Conservation (phyloP, 1,140 invertebrate genomes). For the Laupala kohalensis region DNA sequence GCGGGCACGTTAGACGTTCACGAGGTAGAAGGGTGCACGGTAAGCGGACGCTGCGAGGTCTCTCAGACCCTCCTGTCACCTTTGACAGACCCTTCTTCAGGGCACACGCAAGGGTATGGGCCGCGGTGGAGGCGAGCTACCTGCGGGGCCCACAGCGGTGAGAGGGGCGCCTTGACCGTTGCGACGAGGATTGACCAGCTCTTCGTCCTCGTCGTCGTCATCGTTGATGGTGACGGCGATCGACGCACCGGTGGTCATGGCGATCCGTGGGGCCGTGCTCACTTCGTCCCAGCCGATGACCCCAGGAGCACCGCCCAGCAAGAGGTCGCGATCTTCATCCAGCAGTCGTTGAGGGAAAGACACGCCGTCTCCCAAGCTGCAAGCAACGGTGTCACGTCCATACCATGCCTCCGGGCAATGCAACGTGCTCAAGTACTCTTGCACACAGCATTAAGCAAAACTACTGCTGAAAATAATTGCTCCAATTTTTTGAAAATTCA, state of each 20-base stretch:
- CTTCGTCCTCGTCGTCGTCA: background rate
- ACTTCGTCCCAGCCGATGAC: conserved; percentile 36
- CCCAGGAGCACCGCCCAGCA: conserved; percentile 38
- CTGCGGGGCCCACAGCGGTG: background rate
- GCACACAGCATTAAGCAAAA: too few relatives aligned
- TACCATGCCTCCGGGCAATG: too few relatives aligned
- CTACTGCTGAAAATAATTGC: too few relatives aligned
- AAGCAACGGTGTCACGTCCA: conserved; percentile 18
- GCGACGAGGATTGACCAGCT: background rate
- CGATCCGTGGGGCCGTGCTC: background rate
- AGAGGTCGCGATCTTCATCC: conserved; percentile 68
- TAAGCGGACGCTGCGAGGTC: too few relatives aligned
- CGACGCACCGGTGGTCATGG: background rate
- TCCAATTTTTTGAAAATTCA: too few relatives aligned
- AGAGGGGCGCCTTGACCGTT: background rate
- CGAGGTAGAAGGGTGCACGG: too few relatives aligned
- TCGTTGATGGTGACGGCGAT: background rate
- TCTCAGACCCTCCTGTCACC: too few relatives aligned
- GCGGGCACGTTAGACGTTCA: too few relatives aligned
- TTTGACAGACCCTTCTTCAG: too few relatives aligned
- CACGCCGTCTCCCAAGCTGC: conserved; percentile 73
- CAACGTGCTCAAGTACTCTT: too few relatives aligned
- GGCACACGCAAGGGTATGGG: too few relatives aligned
- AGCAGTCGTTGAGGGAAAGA: conserved; percentile 65
- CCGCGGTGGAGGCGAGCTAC: background rate